Evolutionary conservation across 2,888 invertebrate species (phyloP), one percentile per base, ranked within the genome.

Genomic region (Callyntrura sp.): DNA sequence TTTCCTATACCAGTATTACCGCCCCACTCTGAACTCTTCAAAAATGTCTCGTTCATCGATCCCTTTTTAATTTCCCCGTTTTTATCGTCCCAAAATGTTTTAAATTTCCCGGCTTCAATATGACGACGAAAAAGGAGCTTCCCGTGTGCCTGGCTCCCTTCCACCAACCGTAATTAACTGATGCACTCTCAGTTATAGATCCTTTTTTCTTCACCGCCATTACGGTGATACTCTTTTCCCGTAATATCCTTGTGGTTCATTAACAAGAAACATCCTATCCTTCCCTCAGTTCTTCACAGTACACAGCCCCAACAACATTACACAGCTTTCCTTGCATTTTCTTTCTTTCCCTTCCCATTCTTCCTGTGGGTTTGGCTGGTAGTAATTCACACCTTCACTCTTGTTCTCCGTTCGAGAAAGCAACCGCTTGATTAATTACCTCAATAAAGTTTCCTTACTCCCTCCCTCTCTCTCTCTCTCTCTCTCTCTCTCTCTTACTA

Each of bases 341-440:
- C 60, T 62, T 45, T n/a, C n/a, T n/a, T n/a, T n/a, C n/a, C n/a
- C 23, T 51, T 51, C 20, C 23, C 45, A 73, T 51, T 60, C 81
- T 60, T 20, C 43, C 14, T 17, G n/a, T 81, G 0, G 28, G 4
- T 35, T 45, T 45, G 2, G 25, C 17, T 45, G 6, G 12, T 12
- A 14, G 90, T 85, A 76, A 88, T 90, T 88, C 88, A 88, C 88
- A 91, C 88, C 90, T 88, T 73, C 78, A 78, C 51, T n/a, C 65
- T 86, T 89, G 57, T 85, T 83, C 60, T 83, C 81, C 79, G 81
- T 43, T 82, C 28, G 83, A 35, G 35, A 89, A 79, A 84, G 88
- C 57, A 84, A 35, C 35, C 35, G 70, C 85, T 84, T 92, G 92
- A 92, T 92, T 91, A 92, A 92, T 92, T 92, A 92, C 90, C 82